Base-by-base conservation (phyloP, 2,797 vertebrate genomes). In the Pangasius krempfi region DNA sequence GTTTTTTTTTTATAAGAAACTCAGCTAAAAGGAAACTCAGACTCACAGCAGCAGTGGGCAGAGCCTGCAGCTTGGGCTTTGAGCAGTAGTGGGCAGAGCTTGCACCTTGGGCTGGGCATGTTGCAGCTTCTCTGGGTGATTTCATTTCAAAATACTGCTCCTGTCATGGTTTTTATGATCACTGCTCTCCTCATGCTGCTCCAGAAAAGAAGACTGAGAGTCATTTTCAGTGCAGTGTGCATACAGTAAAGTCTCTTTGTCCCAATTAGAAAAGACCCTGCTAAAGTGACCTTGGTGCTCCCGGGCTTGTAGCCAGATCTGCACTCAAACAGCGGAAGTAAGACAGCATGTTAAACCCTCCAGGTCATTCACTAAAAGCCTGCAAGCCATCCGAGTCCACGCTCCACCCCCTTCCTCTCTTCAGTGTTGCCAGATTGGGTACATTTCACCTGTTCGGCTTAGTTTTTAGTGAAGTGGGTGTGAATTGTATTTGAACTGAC, bases 321-420 rank as follows among this genome's bases (percentile, higher is more conserved):
- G 30, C 76, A 86, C 75, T 90, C 88, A 85, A 89, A 50, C 82
- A 22, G 76, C 87, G 88, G 89, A 90, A 92, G 91, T 87, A 89
- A 88, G 91, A 70, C 90, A 89, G 86, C 87, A 30, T 88, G 66
- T 56, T 84, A 58, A 54, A 37, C 78, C 76, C 70, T 87, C 86
- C 89, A 78, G 86, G 85, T 73, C 80, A 83, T 86, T 89, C 68
- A 91, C 83, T 91, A 84, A 91, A 84, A 68, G 37, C 27, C 54
- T 64, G 78, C 78, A 66, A 84, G 86, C 68, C 75, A 72, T 52
- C 78, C 7, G n/a, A 58, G 76, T 9, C 40, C 40, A 44, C 62
- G 82, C 84, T 90, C 90, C 91, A 88, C 90, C 92, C 78, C 66
- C 73, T 92, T 91, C 89, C 90, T 81, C 76, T 86, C 27, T 62